Conservation (phyloP, 2,113 vertebrate species). For the Phrynosoma platyrhinos region DNA sequence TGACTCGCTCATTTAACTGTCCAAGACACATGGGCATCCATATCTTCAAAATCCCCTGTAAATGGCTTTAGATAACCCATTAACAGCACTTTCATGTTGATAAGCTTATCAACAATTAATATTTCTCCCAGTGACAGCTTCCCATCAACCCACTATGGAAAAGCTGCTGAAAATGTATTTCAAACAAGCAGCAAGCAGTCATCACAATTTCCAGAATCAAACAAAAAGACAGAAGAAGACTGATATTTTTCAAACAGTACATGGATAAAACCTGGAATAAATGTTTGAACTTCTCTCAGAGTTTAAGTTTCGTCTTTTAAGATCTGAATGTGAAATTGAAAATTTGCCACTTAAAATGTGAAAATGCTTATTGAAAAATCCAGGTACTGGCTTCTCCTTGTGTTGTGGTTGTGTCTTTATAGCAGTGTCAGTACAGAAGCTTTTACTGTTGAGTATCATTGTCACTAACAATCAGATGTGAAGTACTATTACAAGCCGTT, state of each 20-base stretch:
- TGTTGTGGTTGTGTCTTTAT: background rate
- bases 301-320: background rate
- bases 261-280: background rate
- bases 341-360: background rate
- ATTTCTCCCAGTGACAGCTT: background rate
- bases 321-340: constrained; percentile 1
- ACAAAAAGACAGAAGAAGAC: background rate
- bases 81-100: background rate
- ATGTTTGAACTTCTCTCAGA: background rate
- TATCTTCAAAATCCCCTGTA: background rate
- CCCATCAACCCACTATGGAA: background rate
- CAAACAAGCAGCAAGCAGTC: background rate
- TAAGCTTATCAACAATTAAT: constrained; percentile 8
- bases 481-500: background rate
- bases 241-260: background rate
- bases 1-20: background rate
- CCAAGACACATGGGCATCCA: too few relatives aligned
- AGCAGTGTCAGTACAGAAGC: background rate
- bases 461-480: background rate
- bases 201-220: background rate
- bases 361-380: background rate
- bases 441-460: background rate
- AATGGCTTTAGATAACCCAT: background rate
- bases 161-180: background rate
- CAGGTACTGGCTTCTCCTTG: background rate